Base-by-base conservation (phyloP, 2,888 invertebrate genomes). In the Hyalella azteca region DNA sequence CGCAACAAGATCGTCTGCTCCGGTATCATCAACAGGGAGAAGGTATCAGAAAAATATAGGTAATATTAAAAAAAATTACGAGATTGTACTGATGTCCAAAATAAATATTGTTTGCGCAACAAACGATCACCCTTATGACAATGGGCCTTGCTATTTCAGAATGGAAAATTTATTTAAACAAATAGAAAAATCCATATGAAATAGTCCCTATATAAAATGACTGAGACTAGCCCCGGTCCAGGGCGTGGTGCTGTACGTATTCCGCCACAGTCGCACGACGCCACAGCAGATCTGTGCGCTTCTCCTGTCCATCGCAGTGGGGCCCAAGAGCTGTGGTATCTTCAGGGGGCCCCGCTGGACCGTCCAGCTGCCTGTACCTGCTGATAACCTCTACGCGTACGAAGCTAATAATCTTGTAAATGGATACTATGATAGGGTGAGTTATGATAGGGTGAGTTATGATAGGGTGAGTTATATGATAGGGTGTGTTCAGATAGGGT, bases 1-100 rank as follows among this genome's bases (percentile, higher is more conserved):
- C 41, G 79, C n/a, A 79, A 78, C 13, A 41, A 81, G 0, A 11
- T 75, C 0, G 82, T 82, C 19, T 82, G 81, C 40, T 41, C 75
- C 22, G 81, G 82, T 4, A 66, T 84, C 48, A 81, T 84, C 36
- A 73, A 81, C 36, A 81, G 81, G 48, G 82, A 84, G 29, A 84
- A 79, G 79, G 82, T 84, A n/a, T n/a, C n/a, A n/a, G n/a, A n/a
- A n/a, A n/a, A n/a, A n/a, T n/a, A n/a, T n/a, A n/a, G n/a, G n/a
- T n/a, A n/a, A n/a, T n/a, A n/a, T n/a, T n/a, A n/a, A n/a, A n/a
- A n/a, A n/a, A n/a, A n/a, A n/a, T n/a, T n/a, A n/a, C n/a, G n/a
- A n/a, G n/a, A n/a, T n/a, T n/a, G n/a, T n/a, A n/a, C n/a, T n/a
- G n/a, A n/a, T n/a, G n/a, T n/a, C n/a, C n/a, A n/a, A n/a, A n/a